Evolutionary conservation across 2,797 vertebrate genomes (phyloP).

Genomic region (Arrhamphus sclerolepis): DNA sequence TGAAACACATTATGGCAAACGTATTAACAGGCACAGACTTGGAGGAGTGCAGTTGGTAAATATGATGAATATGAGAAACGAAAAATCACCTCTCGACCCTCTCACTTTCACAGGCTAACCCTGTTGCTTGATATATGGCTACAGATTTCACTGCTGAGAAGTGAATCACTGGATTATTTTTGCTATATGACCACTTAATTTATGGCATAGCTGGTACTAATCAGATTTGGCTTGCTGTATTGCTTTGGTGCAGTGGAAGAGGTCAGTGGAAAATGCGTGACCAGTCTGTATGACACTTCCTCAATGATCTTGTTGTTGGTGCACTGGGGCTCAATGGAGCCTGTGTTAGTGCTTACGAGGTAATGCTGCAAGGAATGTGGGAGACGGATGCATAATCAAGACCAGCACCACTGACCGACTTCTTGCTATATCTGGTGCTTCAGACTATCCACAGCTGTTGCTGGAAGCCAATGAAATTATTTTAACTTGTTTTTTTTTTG

Average conservation of each 20-base stretch:
- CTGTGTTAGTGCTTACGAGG: slow-evolving; percentile 70
- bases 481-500: too few relatives aligned
- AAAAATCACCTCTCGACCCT: neutral
- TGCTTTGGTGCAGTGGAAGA: slow-evolving; percentile 48
- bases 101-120: slow-evolving; percentile 1
- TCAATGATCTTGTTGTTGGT: slow-evolving; percentile 77
- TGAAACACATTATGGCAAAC: neutral
- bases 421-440: slow-evolving; percentile 52
- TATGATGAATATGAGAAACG: neutral
- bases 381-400: slow-evolving; percentile 60
- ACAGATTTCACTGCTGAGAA: slow-evolving; percentile 45
- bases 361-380: slow-evolving; percentile 75
- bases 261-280: slow-evolving; percentile 73
- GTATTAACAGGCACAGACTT: neutral
- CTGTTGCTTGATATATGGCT: slow-evolving; percentile 31
- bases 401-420: slow-evolving; percentile 61
- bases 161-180: slow-evolving; percentile 61
- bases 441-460: too few relatives aligned
- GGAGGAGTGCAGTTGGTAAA: neutral
- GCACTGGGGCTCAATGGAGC: slow-evolving; percentile 66
- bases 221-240: slow-evolving; percentile 64
- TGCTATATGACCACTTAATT: slow-evolving; percentile 61
- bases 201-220: slow-evolving; percentile 67
- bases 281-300: slow-evolving; percentile 66
- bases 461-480: too few relatives aligned